Base-by-base conservation (phyloP, 2,888 invertebrate species). In the Holacanthella duospinosa region DNA sequence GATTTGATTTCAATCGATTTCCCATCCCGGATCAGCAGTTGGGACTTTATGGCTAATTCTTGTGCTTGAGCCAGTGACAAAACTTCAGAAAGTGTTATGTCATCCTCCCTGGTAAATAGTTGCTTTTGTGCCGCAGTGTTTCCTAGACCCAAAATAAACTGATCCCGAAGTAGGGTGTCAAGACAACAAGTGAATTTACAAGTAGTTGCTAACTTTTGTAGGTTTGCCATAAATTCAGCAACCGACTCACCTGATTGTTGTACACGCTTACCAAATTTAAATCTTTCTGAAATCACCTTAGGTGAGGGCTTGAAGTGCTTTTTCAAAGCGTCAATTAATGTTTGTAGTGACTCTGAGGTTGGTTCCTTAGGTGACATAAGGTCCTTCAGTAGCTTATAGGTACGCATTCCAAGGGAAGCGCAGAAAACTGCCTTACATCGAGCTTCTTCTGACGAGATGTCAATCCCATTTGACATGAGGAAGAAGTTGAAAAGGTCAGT, bases 291-390 rank as follows among this genome's bases (percentile, higher is more conserved):
- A 9, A 64, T 12, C 21, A 54, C 63, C 25, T 63, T 65, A 3
- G 65, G 65, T 1, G 60, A 24, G 1, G 64, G 64, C 36, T 64
- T 64, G 28, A 59, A 62, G 43, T 65, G 59, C n/a, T n/a, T n/a
- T n/a, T n/a, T n/a, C n/a, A n/a, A n/a, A n/a, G n/a, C n/a, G n/a
- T n/a, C n/a, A n/a, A n/a, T n/a, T n/a, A n/a, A n/a, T n/a, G n/a
- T n/a, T n/a, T n/a, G n/a, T n/a, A n/a, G n/a, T n/a, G n/a, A n/a
- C n/a, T n/a, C n/a, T n/a, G n/a, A n/a, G n/a, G n/a, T n/a, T n/a
- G n/a, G n/a, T n/a, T n/a, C n/a, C n/a, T n/a, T n/a, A n/a, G n/a
- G n/a, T n/a, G n/a, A n/a, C n/a, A n/a, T n/a, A n/a, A n/a, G n/a
- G n/a, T n/a, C n/a, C n/a, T n/a, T n/a, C n/a, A n/a, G n/a, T n/a